Conservation (phyloP, 2,113 vertebrate genomes). For the Lamprologus lemairii region DNA sequence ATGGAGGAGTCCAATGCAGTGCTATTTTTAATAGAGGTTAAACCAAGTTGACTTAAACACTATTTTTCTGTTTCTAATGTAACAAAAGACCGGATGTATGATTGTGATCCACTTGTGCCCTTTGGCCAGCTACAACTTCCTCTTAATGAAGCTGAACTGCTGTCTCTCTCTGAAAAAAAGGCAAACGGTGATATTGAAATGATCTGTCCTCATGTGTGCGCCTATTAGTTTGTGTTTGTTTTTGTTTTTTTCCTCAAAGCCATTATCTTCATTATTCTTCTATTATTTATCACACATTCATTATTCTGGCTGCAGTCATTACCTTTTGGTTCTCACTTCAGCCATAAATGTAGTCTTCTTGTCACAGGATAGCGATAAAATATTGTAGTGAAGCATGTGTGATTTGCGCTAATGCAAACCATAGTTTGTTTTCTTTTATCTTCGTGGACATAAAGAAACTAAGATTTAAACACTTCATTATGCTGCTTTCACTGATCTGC, state of each 20-base stretch:
- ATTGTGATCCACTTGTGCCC: background rate
- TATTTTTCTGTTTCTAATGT: background rate
- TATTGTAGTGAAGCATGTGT: background rate
- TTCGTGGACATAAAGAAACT: background rate
- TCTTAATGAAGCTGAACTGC: conserved; percentile 12
- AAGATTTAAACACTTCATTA: background rate
- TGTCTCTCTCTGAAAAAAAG: background rate
- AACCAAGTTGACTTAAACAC: background rate
- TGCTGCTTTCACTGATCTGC: background rate
- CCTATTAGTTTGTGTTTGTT: background rate
- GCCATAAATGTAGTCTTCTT: background rate
- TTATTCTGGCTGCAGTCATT: conserved; percentile 24
- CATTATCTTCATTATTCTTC: conserved; percentile 47
- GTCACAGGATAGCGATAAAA: background rate
- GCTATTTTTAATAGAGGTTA: background rate
- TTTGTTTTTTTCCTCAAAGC: background rate
- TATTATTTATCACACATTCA: conserved; percentile 45
- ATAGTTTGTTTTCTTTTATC: background rate
- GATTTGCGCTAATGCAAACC: background rate
- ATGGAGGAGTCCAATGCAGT: background rate
- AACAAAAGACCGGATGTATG: background rate
- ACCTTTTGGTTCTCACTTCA: conserved; percentile 2
- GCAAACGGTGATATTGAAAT: conserved; percentile 21
- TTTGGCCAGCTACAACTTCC: conserved; percentile 18
- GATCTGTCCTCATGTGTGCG: background rate